Evolutionary conservation across 2,113 vertebrate genomes (phyloP).

Genomic region (Notarius quadriscutis): DNA sequence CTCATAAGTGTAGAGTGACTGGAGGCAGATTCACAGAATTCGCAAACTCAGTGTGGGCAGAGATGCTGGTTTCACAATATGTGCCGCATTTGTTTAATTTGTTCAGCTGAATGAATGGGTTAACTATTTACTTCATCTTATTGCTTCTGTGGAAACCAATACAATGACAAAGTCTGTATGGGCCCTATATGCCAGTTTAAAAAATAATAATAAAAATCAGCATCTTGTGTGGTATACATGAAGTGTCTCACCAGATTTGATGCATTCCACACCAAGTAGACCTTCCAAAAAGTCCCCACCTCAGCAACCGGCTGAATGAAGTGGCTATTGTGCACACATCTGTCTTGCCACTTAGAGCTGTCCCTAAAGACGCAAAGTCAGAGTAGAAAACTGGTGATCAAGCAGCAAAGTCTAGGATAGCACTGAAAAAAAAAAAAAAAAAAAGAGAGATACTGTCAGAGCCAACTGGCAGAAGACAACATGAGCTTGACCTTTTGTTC

Average conservation of each 20-base stretch:
- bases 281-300: conserved; percentile 24
- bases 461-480: conserved; percentile 16
- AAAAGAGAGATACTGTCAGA: not conserved
- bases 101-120: not conserved
- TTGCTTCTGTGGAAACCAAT: not conserved
- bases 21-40: conserved; percentile 14
- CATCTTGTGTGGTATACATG: conserved; percentile 33
- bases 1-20: conserved; percentile 30
- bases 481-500: not conserved
- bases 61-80: not conserved
- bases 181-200: not conserved
- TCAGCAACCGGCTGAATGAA: conserved; percentile 33
- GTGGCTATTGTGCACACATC: conserved; percentile 48
- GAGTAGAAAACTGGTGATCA: conserved; percentile 9
- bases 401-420: conserved; percentile 24
- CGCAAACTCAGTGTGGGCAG: no score
- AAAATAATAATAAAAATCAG: not conserved
- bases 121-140: conserved; percentile 1
- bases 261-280: conserved; percentile 19
- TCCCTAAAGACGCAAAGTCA: conserved; percentile 33
- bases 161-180: not conserved
- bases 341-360: conserved; percentile 37
- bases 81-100: not conserved
- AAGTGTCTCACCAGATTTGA: conserved; percentile 42
- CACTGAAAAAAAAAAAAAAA: no score